phyloP scores from a whole-genome alignment of 2,113 vertebrate species.

The Tauraco erythrolophus region DNA sequence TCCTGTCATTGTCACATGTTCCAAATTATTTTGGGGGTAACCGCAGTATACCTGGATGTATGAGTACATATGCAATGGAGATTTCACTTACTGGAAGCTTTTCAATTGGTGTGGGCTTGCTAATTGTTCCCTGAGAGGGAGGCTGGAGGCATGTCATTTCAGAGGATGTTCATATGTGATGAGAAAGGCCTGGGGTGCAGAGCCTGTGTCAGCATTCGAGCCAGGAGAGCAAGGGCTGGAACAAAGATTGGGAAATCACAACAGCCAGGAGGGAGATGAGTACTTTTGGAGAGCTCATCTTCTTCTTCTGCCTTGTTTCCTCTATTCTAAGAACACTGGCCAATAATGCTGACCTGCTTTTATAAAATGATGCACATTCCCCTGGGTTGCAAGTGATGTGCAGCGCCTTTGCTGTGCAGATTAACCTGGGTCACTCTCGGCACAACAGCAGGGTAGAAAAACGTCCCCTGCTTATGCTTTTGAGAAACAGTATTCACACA shows the following conservation, averaged over 20 bases:
- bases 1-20: neutral
- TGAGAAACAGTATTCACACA: neutral
- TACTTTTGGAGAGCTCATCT: neutral
- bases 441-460: neutral
- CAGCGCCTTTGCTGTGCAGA: neutral
- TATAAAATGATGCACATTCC: neutral
- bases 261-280: neutral
- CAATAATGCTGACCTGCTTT: neutral
- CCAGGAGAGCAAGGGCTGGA: neutral
- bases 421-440: neutral
- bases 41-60: neutral
- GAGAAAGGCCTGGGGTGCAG: neutral
- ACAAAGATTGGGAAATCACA: neutral
- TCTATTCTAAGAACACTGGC: neutral
- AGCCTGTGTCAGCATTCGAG: neutral
- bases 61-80: neutral
- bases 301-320: neutral
- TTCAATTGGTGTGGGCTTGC: neutral
- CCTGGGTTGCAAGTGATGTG: rapidly evolving
- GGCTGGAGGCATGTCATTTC: neutral
- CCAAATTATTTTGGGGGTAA: neutral
- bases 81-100: neutral
- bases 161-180: neutral
- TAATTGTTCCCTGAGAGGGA: neutral
- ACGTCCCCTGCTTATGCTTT: neutral